phyloP scores from a whole-genome alignment of 1,140 invertebrate species.

The Littorina saxatilis region DNA sequence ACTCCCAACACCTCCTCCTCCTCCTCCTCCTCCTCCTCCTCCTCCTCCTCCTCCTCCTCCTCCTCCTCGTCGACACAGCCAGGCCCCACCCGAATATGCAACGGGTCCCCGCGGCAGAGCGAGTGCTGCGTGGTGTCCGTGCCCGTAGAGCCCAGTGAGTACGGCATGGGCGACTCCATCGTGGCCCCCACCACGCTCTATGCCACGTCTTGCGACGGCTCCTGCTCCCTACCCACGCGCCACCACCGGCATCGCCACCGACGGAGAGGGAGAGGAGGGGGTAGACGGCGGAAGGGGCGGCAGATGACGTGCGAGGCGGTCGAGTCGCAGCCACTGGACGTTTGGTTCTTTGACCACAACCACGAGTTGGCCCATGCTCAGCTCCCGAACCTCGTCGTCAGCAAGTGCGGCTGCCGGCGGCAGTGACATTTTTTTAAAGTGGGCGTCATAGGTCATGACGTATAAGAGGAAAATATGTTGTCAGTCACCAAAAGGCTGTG shows the following conservation, averaged over 20 bases:
- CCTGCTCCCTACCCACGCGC: background rate
- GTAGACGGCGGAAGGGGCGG: background rate
- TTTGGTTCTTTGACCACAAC: constrained; percentile 36
- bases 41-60: constrained; percentile 5
- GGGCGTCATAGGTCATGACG: background rate
- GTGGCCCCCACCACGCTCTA: constrained; percentile 23
- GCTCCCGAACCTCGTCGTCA: constrained; percentile 26
- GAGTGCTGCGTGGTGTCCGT: constrained; percentile 27
- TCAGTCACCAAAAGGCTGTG: background rate
- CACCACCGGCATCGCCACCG: background rate
- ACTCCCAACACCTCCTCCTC: background rate
- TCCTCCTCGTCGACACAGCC: background rate
- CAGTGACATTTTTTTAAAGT: background rate
- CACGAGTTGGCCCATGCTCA: constrained; percentile 21
- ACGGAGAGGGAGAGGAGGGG: background rate
- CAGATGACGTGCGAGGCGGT: constrained; percentile 5
- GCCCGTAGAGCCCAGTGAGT: constrained; percentile 24
- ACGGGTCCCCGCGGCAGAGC: background rate
- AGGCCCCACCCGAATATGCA: background rate
- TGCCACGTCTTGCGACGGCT: constrained; percentile 16
- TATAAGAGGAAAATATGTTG: background rate
- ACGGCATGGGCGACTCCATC: constrained; percentile 32
- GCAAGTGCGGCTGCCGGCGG: constrained; percentile 19
- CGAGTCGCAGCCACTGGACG: constrained; percentile 1
- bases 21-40: background rate